Percentiles rank a stretch among this genome's conserved stretches.
phyloP scores from a whole-genome alignment of 2,113 vertebrate genomes.

The Psilopsiagon aymara region DNA sequence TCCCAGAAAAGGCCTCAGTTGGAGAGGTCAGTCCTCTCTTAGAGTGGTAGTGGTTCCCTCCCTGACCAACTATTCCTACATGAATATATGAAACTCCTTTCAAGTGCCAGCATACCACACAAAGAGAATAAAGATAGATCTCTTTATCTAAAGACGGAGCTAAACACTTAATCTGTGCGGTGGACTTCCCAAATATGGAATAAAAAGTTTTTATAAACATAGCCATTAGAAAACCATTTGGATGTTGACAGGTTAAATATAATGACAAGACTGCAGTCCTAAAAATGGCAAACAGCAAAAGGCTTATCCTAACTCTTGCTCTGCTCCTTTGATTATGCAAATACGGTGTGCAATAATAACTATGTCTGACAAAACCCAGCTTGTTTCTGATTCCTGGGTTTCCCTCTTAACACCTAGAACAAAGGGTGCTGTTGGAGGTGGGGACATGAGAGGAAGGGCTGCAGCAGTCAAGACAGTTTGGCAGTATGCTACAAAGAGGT shows the following conservation, averaged over 20 bases:
- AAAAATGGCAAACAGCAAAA: neutral
- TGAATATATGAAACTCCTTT: neutral
- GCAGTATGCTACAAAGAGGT: neutral
- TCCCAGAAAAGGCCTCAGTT: neutral
- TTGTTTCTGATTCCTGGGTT: neutral
- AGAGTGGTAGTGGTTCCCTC: fast-evolving
- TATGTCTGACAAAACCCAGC: neutral
- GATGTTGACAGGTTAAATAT: neutral
- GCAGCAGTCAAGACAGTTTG: neutral
- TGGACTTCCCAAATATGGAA: neutral
- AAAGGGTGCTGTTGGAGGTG: neutral
- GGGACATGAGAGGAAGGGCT: neutral
- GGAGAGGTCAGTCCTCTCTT: neutral
- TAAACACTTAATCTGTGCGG: neutral
- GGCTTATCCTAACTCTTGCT: neutral
- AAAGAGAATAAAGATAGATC: neutral
- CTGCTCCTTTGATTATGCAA: neutral
- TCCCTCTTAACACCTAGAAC: neutral
- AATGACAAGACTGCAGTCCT: neutral
- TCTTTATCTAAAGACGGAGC: neutral
- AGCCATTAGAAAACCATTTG: neutral
- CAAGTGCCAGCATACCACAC: neutral
- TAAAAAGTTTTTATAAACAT: neutral
- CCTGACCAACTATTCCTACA: neutral
- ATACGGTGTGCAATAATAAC: neutral